A percentile compares a stretch with the other conserved stretches of the same genome.
These are phyloP conservation scores for Muschampia plurimacula DNA, from an alignment of 2,888 invertebrate species.

Conservation along the genomic window DNA sequence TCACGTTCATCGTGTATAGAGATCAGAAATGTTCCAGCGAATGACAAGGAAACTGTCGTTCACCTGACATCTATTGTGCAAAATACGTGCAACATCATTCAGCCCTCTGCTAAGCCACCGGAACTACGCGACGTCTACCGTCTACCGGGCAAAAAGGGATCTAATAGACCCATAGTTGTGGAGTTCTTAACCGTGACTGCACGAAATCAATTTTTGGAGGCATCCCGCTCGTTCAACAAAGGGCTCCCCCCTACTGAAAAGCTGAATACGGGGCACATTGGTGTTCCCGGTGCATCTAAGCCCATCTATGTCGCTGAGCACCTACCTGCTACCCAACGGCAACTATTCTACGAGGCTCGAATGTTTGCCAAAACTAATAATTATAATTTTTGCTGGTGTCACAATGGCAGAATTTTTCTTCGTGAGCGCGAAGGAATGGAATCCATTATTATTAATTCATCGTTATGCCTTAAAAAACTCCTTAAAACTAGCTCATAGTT, in stretches of 20 bases:
- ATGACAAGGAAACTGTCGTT: conserved; percentile 19
- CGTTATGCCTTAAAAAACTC: conserved; percentile 9
- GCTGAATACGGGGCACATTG: conserved; percentile 19
- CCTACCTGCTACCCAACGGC: background rate
- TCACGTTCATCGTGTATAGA: conserved; percentile 21
- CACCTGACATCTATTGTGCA: conserved; percentile 4
- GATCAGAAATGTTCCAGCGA: conserved; percentile 21
- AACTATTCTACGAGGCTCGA: conserved; percentile 17
- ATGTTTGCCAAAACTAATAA: conserved; percentile 17
- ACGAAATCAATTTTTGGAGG: conserved; percentile 1
- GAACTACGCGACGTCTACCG: conserved; percentile 25
- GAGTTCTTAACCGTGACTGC: conserved; percentile 1
- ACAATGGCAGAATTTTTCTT: conserved; percentile 21
- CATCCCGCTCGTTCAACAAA: conserved; percentile 12
- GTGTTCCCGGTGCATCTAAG: conserved; percentile 17
- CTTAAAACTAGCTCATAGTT: background rate
- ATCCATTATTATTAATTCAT: background rate
- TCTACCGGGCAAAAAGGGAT: conserved; percentile 19
- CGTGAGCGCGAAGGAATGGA: conserved; percentile 12
- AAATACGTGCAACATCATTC: conserved; percentile 12
- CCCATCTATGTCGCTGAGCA: conserved; percentile 14
- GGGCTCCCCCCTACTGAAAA: conserved; percentile 18
- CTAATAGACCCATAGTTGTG: conserved; percentile 14
- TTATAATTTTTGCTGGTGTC: conserved; percentile 24
- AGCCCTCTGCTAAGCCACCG: background rate